phyloP scores from a whole-genome alignment of 2,888 invertebrate genomes.

The Prosopocoilus inquinatus region DNA sequence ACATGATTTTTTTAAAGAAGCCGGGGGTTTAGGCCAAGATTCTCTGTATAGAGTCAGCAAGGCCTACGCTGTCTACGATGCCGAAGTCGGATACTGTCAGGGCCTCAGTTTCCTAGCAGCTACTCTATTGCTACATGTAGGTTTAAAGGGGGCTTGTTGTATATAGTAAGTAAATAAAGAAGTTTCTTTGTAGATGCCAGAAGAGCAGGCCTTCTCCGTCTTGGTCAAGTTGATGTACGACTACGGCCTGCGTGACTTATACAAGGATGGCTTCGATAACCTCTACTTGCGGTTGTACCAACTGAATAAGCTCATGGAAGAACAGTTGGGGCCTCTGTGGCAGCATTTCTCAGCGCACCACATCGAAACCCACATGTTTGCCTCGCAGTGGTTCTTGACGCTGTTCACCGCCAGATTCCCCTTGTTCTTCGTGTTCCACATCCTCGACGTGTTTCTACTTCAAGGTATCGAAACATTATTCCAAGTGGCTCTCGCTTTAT shows the following conservation, averaged over 20 bases:
- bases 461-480: slow-evolving; percentile 95
- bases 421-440: slow-evolving; percentile 92
- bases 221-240: slow-evolving; percentile 96
- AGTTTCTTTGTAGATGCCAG: slow-evolving; percentile 90
- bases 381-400: slow-evolving; percentile 99
- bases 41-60: slow-evolving; percentile 93
- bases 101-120: slow-evolving; percentile 98
- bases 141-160: slow-evolving; percentile 41
- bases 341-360: slow-evolving; percentile 78
- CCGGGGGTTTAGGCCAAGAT: slow-evolving; percentile 94
- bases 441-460: slow-evolving; percentile 92
- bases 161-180: slow-evolving; percentile 17
- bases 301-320: slow-evolving; percentile 89
- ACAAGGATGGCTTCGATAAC: slow-evolving; percentile 95
- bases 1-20: slow-evolving; percentile 96
- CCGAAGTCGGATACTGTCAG: slow-evolving; percentile 98
- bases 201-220: slow-evolving; percentile 98
- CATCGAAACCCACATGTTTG: slow-evolving; percentile 98
- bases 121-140: slow-evolving; percentile 90
- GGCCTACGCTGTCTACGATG: slow-evolving; percentile 96
- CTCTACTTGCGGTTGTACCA: slow-evolving; percentile 94
- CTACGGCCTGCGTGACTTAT: slow-evolving; percentile 90
- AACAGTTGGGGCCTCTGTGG: slow-evolving; percentile 78
- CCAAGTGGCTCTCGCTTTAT: slow-evolving; percentile 91
- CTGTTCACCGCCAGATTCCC: slow-evolving; percentile 99